Evolutionary conservation across 2,113 vertebrate genomes (phyloP), one percentile per base, ranked within the genome.

Genomic region (Clarias magur): DNA sequence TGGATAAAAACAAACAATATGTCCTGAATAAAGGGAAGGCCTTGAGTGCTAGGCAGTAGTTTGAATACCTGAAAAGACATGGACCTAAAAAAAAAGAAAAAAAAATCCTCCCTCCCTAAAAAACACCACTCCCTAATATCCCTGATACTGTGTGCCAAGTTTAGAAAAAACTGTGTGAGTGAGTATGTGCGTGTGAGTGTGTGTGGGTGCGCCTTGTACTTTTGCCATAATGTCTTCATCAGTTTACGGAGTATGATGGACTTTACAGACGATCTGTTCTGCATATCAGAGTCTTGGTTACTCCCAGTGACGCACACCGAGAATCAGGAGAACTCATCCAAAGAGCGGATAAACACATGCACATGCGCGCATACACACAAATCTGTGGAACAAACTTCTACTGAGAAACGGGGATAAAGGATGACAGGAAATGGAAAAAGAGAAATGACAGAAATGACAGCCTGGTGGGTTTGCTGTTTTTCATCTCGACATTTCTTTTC

Each of bases 401-500:
- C 5, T 38, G 56, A 70, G 30, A 78, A 62, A 56, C 72, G 1
- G 11, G 5, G 8, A 59, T 30, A 25, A 23, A 23, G 60, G 38
- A 85, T 59, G 56, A 80, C 54, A 59, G 17, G 19, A 60, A 48
- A 48, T 48, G 48, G 48, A 8, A 7, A 48, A 48, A 60, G 27
- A 30, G 11, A 87, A 83, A 67, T 83, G 80, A 83, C 80, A 63
- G 68, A 86, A 86, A 81, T 81, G 11, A 67, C 67, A 38, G 34
- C 34, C 34, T 38, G 34, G 34, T 59, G 12, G 10, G 21, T 34
- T 79, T 86, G 62, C 62, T 79, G 59, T 54, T 79, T 48, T 78
- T 78, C 21, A 65, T 54, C 17, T 65, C 38, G 48, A 56, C 48
- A 11, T 63, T 82, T 75, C 23, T 65, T 86, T 75, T 56, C 42